phyloP scores from a whole-genome alignment of 2,797 vertebrate species.

The Agapornis canus region DNA sequence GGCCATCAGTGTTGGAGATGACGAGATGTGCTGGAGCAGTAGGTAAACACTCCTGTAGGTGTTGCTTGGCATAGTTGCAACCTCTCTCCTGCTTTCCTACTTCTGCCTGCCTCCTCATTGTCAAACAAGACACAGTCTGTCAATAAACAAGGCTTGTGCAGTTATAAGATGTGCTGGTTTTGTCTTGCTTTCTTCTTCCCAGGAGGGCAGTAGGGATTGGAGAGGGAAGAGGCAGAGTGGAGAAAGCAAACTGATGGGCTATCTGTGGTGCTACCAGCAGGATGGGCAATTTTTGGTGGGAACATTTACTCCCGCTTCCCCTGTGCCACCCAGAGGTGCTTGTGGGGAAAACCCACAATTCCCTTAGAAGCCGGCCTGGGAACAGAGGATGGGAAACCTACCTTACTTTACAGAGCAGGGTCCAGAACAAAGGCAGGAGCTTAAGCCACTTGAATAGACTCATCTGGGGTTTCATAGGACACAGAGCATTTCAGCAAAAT shows the following conservation, averaged over 20 bases:
- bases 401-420: background rate
- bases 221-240: background rate
- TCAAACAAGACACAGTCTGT: rapidly evolving
- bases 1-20: background rate
- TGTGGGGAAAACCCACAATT: background rate
- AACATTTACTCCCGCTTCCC: rapidly evolving
- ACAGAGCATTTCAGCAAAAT: background rate
- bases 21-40: background rate
- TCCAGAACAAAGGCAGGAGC: background rate
- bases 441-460: background rate
- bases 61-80: background rate
- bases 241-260: background rate
- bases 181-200: background rate
- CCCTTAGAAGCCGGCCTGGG: background rate
- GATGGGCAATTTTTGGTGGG: background rate
- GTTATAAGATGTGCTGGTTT: background rate
- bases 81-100: background rate
- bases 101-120: background rate
- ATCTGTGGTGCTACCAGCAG: rapidly evolving
- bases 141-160: background rate
- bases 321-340: rapidly evolving
- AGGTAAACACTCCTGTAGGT: background rate
- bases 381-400: background rate
- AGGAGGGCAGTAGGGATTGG: background rate
- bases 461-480: background rate